phyloP scores from a whole-genome alignment of 2,113 vertebrate genomes.

The Amblyornis subalaris region DNA sequence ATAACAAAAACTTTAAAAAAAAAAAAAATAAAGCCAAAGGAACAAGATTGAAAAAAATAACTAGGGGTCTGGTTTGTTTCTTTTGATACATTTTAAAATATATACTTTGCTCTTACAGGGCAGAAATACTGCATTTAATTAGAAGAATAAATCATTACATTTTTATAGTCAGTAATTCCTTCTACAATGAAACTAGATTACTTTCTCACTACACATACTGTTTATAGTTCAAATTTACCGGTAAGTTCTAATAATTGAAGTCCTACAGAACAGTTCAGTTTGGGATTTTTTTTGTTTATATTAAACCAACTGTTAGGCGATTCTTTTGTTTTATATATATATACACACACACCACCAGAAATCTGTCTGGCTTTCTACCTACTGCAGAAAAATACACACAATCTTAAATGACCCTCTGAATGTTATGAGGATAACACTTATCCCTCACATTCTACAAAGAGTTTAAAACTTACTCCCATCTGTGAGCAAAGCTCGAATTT shows the following conservation, averaged over 20 bases:
- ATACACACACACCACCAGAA: background rate
- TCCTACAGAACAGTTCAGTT: background rate
- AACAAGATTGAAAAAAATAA: background rate
- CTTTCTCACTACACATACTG: background rate
- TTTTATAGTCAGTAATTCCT: slow-evolving; percentile 24
- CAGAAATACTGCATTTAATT: slow-evolving; percentile 30
- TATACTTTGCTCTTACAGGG: background rate
- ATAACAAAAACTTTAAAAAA: background rate
- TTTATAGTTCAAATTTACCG: slow-evolving; percentile 11
- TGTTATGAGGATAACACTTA: background rate
- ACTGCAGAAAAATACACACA: background rate
- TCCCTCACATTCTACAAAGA: background rate
- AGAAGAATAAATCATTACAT: slow-evolving; percentile 16
- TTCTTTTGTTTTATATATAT: background rate
- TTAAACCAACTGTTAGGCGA: background rate
- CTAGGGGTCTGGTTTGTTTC: background rate
- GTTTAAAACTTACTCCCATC: background rate
- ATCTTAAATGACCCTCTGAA: background rate
- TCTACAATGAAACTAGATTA: slow-evolving; percentile 3
- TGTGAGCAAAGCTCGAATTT: background rate
- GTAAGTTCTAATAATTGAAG: background rate
- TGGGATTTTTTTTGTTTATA: background rate
- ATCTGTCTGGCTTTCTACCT: background rate
- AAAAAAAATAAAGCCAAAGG: background rate
- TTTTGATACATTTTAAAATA: background rate